Conservation (phyloP, 2,113 vertebrate species). For the Rhabdomys dilectus region DNA sequence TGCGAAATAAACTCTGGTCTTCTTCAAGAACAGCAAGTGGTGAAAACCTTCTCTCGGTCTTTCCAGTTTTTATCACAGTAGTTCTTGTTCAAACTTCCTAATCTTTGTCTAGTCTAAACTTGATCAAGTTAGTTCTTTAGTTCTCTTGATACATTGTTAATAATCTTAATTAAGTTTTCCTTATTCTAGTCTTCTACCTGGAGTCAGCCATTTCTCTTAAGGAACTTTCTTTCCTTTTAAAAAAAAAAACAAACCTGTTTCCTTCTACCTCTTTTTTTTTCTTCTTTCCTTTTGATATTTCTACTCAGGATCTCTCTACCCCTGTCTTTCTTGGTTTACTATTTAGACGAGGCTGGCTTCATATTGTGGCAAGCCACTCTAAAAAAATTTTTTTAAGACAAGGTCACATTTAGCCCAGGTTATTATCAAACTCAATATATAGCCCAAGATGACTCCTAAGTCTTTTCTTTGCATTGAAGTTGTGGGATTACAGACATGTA, state of each 20-base stretch:
- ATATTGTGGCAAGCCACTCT: neutral
- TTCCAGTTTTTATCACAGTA: neutral
- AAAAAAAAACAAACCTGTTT: neutral
- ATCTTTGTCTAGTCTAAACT: neutral
- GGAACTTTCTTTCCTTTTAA: neutral
- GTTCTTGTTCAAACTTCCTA: neutral
- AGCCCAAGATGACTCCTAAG: neutral
- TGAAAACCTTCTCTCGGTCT: neutral
- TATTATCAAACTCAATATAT: neutral
- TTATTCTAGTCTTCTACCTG: neutral
- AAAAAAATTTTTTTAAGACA: neutral
- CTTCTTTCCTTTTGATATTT: neutral
- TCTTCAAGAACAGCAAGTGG: neutral
- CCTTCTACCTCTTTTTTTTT: neutral
- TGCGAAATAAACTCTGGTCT: neutral
- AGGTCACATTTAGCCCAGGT: neutral
- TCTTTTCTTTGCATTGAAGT: neutral
- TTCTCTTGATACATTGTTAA: neutral
- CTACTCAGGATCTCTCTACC: neutral
- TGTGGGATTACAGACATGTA: neutral
- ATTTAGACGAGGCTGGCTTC: neutral
- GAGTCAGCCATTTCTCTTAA: neutral
- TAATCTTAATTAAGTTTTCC: neutral
- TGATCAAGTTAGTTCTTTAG: neutral
- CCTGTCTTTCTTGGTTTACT: neutral